Percentiles rank a stretch among this genome's conserved stretches.
phyloP scores from a whole-genome alignment of 2,888 invertebrate species.

The Temnothorax unifasciatus region DNA sequence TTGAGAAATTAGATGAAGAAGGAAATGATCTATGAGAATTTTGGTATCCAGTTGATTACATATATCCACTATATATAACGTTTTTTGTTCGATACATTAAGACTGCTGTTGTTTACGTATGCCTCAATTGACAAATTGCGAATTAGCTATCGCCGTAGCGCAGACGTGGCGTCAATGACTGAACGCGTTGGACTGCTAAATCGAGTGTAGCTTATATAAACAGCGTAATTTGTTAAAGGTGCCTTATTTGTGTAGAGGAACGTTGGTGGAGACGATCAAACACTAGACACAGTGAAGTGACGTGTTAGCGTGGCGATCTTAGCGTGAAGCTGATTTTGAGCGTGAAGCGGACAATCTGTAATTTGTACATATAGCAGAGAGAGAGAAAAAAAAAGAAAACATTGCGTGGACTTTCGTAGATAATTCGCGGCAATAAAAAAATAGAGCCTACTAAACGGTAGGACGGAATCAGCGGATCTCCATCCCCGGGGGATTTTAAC shows the following conservation, averaged over 20 bases:
- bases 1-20: slow-evolving; percentile 60
- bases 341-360: slow-evolving; percentile 81
- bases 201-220: slow-evolving; percentile 80
- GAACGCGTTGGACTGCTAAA: slow-evolving; percentile 79
- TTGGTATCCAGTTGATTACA: slow-evolving; percentile 70
- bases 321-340: slow-evolving; percentile 73
- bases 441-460: slow-evolving; percentile 65
- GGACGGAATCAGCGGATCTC: slow-evolving; percentile 56
- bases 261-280: slow-evolving; percentile 73
- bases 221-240: slow-evolving; percentile 86
- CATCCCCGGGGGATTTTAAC: slow-evolving; percentile 63
- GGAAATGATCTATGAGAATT: slow-evolving; percentile 74
- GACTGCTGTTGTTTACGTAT: slow-evolving; percentile 73
- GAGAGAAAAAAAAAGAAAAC: slow-evolving; percentile 35
- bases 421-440: slow-evolving; percentile 79
- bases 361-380: slow-evolving; percentile 80
- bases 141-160: slow-evolving; percentile 77
- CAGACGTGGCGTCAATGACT: slow-evolving; percentile 78
- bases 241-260: slow-evolving; percentile 84
- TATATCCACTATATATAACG: slow-evolving; percentile 69
- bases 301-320: slow-evolving; percentile 76
- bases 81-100: slow-evolving; percentile 74
- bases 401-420: slow-evolving; percentile 74
- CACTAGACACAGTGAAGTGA: slow-evolving; percentile 79
- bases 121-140: slow-evolving; percentile 79